Base-by-base conservation (phyloP, 2,888 invertebrate species). In the Keiferia lycopersicella region DNA sequence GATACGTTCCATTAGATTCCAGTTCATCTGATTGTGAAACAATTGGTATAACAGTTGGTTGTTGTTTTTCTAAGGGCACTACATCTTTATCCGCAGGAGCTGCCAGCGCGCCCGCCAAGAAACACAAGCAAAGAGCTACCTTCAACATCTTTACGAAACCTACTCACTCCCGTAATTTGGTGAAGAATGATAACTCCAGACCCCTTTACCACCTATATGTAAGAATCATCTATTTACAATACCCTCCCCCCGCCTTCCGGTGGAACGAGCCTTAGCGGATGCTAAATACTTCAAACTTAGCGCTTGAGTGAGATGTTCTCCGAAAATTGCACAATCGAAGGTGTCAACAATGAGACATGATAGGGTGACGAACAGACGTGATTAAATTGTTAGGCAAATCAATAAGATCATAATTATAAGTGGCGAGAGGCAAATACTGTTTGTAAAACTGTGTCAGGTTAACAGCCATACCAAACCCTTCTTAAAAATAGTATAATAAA, bases 201-300 rank as follows among this genome's bases (percentile, higher is more conserved):
- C 81, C 82, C 78, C 79, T 79, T 81, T 76, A 80, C 74, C 82
- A 86, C 86, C 79, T 91, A 88, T 91, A 90, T 85, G 90, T 91
- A 89, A 87, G 84, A 76, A 74, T 86, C 86, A 87, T 84, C 82
- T 91, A 90, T 91, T 91, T 88, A 84, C 91, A 87, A 83, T 89
- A 86, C 76, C 82, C 87, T 85, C 88, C 91, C 91, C 89, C 88
- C 91, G 84, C 89, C 79, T 83, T 83, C 83, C 84, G 83, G 81
- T 80, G 82, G 79, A 78, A 67, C 69, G 74, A 82, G 81, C 84
- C 84, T 87, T 83, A 84, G 82, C 80, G 79, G 76, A 80, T 83
- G 91, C 91, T 91, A 91, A 91, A 87, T 86, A 86, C 83, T 91
- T 91, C 90, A 91, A 88, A 91, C 91, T 91, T 91, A 91, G 78